Evolutionary conservation across 2,888 invertebrate species (phyloP).

Genomic region (Quadroppia sp.): DNA sequence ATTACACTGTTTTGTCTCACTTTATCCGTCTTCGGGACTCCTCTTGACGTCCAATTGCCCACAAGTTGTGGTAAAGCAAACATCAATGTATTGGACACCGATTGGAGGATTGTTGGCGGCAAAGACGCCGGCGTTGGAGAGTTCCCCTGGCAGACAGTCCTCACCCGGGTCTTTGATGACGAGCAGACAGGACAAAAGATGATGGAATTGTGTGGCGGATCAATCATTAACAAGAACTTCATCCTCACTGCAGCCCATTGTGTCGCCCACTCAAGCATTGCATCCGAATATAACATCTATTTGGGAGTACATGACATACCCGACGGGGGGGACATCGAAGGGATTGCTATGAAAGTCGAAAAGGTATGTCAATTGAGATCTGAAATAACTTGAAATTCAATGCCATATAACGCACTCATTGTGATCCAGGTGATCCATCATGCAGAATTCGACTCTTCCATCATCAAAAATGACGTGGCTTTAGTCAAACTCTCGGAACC

Average conservation of each 20-base stretch:
- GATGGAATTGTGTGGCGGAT: neutral
- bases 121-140: neutral
- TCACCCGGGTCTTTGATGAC: neutral
- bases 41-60: neutral
- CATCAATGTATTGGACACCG: neutral
- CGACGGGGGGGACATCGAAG: no score
- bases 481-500: slow-evolving; percentile 47
- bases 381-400: no score
- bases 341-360: neutral
- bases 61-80: neutral
- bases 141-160: neutral
- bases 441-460: no score
- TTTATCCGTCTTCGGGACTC: no score
- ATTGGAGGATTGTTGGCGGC: slow-evolving; percentile 8
- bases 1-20: neutral
- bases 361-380: no score
- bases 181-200: neutral
- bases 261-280: neutral
- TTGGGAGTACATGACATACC: neutral
- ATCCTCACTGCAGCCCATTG: slow-evolving; percentile 1
- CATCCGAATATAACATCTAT: neutral
- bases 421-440: no score
- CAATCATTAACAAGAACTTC: neutral
- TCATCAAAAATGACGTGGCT: slow-evolving; percentile 52
- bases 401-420: no score